Conservation (phyloP, 2,888 invertebrate genomes). For the Leptinotarsa peninsularis region DNA sequence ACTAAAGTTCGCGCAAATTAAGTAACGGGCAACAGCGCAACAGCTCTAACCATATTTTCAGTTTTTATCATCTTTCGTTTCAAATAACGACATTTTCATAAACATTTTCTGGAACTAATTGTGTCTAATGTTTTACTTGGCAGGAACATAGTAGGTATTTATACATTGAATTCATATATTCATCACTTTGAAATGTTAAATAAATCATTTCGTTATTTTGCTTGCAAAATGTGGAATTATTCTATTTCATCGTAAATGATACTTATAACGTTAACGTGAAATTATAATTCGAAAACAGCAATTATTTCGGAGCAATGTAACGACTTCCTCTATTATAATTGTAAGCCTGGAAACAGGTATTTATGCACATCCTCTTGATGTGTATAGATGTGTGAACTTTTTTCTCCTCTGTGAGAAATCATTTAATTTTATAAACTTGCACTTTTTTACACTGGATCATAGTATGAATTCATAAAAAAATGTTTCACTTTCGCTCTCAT, state of each 20-base stretch:
- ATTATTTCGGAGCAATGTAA: conserved; percentile 9
- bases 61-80: too few species aligned
- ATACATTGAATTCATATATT: too few species aligned
- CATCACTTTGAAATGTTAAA: not conserved
- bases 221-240: not conserved
- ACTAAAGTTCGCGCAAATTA: too few species aligned
- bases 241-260: not conserved
- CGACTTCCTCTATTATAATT: conserved; percentile 20
- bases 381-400: conserved; percentile 16
- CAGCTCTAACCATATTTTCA: too few species aligned
- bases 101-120: too few species aligned
- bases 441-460: too few species aligned
- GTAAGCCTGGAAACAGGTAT: conserved; percentile 20
- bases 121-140: too few species aligned
- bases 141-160: too few species aligned
- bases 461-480: too few species aligned
- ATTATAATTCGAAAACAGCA: not conserved
- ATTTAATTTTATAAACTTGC: not conserved
- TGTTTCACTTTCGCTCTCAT: too few species aligned
- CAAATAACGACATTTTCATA: too few species aligned
- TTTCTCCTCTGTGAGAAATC: not conserved
- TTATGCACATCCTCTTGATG: conserved; percentile 12
- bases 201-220: not conserved
- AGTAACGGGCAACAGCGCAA: too few species aligned
- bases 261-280: not conserved